phyloP scores from a whole-genome alignment of 2,113 vertebrate species.

The Myiopsitta monachus region DNA sequence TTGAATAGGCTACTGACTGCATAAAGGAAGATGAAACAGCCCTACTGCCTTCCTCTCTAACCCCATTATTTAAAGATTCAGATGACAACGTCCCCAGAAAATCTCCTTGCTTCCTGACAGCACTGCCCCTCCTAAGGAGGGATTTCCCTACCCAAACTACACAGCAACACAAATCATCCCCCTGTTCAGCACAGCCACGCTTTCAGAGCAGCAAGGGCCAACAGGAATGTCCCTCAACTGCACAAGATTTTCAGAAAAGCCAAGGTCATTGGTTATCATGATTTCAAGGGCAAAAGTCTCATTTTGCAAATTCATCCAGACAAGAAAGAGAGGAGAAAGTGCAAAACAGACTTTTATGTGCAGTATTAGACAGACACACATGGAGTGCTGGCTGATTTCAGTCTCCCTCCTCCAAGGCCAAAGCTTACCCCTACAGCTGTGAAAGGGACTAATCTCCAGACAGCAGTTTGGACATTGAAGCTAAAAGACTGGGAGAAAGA shows the following conservation, averaged over 20 bases:
- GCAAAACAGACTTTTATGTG: background rate
- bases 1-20: background rate
- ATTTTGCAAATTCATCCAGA: background rate
- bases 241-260: background rate
- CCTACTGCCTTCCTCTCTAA: background rate
- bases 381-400: rapidly evolving
- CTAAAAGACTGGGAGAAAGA: background rate
- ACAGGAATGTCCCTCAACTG: background rate
- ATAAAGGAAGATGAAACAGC: background rate
- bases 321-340: background rate
- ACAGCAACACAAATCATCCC: background rate
- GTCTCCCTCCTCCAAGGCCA: background rate
- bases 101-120: background rate
- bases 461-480: background rate
- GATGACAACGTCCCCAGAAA: background rate
- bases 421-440: background rate
- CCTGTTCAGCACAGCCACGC: rapidly evolving
- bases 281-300: background rate
- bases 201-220: background rate
- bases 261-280: background rate
- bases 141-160: background rate
- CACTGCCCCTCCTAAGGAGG: background rate
- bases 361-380: background rate
- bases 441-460: background rate
- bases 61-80: background rate